These are phyloP conservation scores for Protaetia brevitarsis DNA, from an alignment of 1,140 invertebrate species.

Conservation along the genomic window DNA sequence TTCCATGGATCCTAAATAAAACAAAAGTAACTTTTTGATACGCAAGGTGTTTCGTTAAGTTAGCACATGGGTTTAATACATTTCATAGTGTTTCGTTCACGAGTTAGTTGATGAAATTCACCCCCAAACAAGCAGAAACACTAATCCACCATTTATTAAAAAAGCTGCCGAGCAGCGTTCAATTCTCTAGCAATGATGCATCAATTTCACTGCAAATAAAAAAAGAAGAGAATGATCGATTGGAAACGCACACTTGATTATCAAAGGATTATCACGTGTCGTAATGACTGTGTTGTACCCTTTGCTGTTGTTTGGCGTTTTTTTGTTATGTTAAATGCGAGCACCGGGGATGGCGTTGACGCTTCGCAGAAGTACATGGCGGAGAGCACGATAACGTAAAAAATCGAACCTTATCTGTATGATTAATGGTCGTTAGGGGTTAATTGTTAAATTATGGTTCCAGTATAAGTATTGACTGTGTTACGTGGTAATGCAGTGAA, in stretches of 20 bases:
- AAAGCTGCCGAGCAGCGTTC: not conserved
- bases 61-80: too few relatives aligned
- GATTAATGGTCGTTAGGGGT: conserved; percentile 14
- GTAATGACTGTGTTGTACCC: conserved; percentile 33
- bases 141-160: conserved; percentile 19
- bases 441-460: too few relatives aligned
- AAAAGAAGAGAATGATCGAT: conserved; percentile 50
- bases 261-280: conserved; percentile 45
- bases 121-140: not conserved
- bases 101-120: not conserved
- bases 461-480: too few relatives aligned
- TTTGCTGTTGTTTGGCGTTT: conserved; percentile 27
- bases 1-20: too few relatives aligned
- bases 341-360: too few relatives aligned
- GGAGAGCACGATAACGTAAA: conserved; percentile 39
- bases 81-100: too few relatives aligned
- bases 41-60: too few relatives aligned
- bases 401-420: conserved; percentile 20
- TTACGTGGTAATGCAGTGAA: too few relatives aligned
- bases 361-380: too few relatives aligned
- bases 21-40: too few relatives aligned
- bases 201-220: conserved; percentile 46
- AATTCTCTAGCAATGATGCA: conserved; percentile 39
- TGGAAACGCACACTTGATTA: conserved; percentile 46
- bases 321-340: conserved; percentile 46